Evolutionary conservation across 2,888 invertebrate genomes (phyloP), one percentile per base, ranked within the genome.

Genomic region (Trimorus sp.): DNA sequence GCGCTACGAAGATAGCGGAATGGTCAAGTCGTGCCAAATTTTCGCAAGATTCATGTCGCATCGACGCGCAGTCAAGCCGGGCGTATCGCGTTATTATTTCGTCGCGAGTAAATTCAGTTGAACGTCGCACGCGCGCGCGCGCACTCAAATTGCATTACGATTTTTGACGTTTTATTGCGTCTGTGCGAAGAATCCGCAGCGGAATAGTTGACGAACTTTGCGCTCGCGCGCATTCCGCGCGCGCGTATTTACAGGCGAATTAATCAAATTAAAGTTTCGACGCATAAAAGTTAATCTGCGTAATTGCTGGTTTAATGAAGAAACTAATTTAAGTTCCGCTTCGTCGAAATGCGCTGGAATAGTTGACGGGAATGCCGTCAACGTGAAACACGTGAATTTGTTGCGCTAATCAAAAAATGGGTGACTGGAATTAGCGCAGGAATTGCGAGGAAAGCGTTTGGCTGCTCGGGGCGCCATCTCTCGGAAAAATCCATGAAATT

Each of bases 261-360:
- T 77, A 77, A 77, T 77, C 69, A 36, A 63, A 77, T 77, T 63
- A 58, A 62, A 60, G 69, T 77, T 77, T 70, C 63, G 58, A 58
- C 69, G 49, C 69, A 16, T 70, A 63, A 69, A 63, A 77, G 69
- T 70, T 69, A 69, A 77, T 77, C 69, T 40, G 38, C 40, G 66
- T 40, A 40, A 58, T 77, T 62, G 38, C 58, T 7, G 45, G 16
- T 51, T 42, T 63, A 63, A 70, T 40, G 63, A 37, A 51, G 63
- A 70, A 77, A 70, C 69, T 77, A 45, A 77, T 63, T 77, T 70
- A 70, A 77, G 69, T 69, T 77, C 45, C 63, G 63, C 63, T 58
- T 59, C 75, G 65, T 48, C 14, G 42, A 7, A 26, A 36, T 6
- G 38, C n/a, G 60, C 12, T 12, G 37, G 53, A 53, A 63, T 51